Percentiles rank a stretch among this genome's conserved stretches.
Evolutionary conservation across 2,888 invertebrate species (phyloP).

Genomic region (Amblyjoppa fuscipennis): DNA sequence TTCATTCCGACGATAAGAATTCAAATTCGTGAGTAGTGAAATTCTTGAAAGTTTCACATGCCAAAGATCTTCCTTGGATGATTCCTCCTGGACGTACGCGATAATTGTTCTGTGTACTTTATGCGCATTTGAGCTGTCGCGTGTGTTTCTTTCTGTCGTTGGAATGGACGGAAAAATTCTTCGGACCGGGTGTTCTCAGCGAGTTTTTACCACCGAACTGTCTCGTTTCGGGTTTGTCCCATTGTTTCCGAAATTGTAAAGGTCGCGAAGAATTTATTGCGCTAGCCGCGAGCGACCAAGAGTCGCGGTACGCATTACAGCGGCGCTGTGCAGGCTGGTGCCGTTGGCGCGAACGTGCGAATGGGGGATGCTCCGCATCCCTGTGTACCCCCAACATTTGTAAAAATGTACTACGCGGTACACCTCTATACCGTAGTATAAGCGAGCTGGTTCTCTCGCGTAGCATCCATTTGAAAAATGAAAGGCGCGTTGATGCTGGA

Average conservation of each 20-base stretch:
- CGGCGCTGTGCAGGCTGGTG: constrained; percentile 20
- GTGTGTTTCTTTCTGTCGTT: constrained; percentile 36
- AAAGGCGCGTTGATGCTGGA: constrained; percentile 64
- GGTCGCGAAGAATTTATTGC: constrained; percentile 81
- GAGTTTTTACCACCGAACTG: constrained; percentile 60
- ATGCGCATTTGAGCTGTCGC: constrained; percentile 14
- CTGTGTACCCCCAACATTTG: constrained; percentile 80
- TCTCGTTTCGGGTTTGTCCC: constrained; percentile 64
- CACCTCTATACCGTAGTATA: neutral
- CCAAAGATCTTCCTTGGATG: neutral
- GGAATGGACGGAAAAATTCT: constrained; percentile 56
- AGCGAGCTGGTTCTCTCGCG: constrained; percentile 50
- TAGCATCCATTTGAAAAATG: constrained; percentile 83
- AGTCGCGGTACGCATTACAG: constrained; percentile 60
- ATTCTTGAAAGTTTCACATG: neutral
- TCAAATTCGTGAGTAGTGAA: neutral
- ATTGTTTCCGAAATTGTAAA: constrained; percentile 79
- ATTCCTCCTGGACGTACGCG: neutral
- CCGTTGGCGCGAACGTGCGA: constrained; percentile 63
- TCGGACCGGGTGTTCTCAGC: constrained; percentile 35
- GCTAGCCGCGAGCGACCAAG: constrained; percentile 75
- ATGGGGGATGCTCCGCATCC: constrained; percentile 55
- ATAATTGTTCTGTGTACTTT: constrained; percentile 26
- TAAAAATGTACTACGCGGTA: constrained; percentile 79
- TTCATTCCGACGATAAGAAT: neutral